These are phyloP conservation scores for Andricus curvator DNA, from an alignment of 2,888 invertebrate species.

Conservation along the genomic window DNA sequence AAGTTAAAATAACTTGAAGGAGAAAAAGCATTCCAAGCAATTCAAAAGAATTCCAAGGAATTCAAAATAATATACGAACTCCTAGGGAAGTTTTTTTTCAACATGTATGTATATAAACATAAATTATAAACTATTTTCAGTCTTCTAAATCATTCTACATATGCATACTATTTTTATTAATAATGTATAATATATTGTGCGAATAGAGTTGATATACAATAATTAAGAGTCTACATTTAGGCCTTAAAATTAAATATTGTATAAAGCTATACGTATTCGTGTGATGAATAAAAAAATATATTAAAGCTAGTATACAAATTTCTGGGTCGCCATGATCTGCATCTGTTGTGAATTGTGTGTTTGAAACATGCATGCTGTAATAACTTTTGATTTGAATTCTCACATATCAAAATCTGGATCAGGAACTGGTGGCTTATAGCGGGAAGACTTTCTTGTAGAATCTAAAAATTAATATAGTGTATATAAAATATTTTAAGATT, in stretches of 20 bases:
- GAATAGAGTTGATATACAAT: constrained; percentile 51
- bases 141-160: neutral
- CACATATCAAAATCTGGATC: constrained; percentile 67
- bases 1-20: no score
- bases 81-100: no score
- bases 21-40: no score
- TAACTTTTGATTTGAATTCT: constrained; percentile 42
- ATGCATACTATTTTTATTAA: constrained; percentile 44
- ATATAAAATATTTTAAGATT: neutral
- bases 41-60: no score
- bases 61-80: no score
- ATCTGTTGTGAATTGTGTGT: constrained; percentile 13
- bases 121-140: neutral
- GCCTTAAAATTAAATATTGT: constrained; percentile 51
- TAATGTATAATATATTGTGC: constrained; percentile 20
- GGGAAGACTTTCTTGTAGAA: constrained; percentile 54
- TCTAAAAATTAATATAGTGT: constrained; percentile 48
- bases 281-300: constrained; percentile 5
- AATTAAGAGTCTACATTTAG: constrained; percentile 46
- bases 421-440: constrained; percentile 64
- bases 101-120: no score
- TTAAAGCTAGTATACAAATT: constrained; percentile 43
- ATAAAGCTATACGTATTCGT: constrained; percentile 36
- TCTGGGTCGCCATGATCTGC: constrained; percentile 3
- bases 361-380: constrained; percentile 9